Evolutionary conservation across 2,888 invertebrate genomes (phyloP).

Genomic region (Macroteleia sp.): DNA sequence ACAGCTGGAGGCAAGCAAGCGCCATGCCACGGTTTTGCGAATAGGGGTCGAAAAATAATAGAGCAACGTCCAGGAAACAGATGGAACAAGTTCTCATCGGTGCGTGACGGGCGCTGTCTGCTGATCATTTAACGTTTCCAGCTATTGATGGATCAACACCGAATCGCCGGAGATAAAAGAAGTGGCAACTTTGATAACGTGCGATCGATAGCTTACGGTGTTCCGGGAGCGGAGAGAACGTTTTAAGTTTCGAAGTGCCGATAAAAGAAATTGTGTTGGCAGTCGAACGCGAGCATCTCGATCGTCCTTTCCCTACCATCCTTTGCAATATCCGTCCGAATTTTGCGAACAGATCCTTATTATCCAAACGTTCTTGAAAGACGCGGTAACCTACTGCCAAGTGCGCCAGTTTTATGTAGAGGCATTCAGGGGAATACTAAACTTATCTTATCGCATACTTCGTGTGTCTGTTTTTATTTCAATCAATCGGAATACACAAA

Average conservation of each 20-base stretch:
- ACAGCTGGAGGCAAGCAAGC: too few species aligned
- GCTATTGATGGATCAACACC: conserved; percentile 53
- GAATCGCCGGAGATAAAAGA: conserved; percentile 34
- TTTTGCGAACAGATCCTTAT: conserved; percentile 39
- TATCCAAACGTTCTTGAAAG: conserved; percentile 25
- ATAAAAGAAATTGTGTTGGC: conserved; percentile 60
- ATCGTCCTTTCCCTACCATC: conserved; percentile 31
- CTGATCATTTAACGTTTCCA: conserved; percentile 46
- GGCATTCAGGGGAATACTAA: background rate
- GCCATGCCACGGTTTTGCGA: too few species aligned
- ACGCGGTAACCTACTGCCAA: conserved; percentile 25
- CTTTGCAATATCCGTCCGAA: conserved; percentile 47
- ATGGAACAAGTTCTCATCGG: conserved; percentile 25
- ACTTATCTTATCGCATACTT: conserved; percentile 23
- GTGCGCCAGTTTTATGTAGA: conserved; percentile 18
- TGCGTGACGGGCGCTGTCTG: conserved; percentile 29
- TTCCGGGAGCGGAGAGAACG: conserved; percentile 19
- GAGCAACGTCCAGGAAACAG: conserved; percentile 16
- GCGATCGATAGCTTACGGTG: conserved; percentile 34
- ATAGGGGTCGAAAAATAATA: conserved; percentile 18
- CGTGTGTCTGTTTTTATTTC: conserved; percentile 12
- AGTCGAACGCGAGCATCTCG: conserved; percentile 42
- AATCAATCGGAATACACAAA: conserved; percentile 5
- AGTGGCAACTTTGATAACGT: conserved; percentile 53
- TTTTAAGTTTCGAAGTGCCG: conserved; percentile 54